phyloP scores from a whole-genome alignment of 35 echinoderm and acorn worm genomes.

The Stichopus chloronotus region DNA sequence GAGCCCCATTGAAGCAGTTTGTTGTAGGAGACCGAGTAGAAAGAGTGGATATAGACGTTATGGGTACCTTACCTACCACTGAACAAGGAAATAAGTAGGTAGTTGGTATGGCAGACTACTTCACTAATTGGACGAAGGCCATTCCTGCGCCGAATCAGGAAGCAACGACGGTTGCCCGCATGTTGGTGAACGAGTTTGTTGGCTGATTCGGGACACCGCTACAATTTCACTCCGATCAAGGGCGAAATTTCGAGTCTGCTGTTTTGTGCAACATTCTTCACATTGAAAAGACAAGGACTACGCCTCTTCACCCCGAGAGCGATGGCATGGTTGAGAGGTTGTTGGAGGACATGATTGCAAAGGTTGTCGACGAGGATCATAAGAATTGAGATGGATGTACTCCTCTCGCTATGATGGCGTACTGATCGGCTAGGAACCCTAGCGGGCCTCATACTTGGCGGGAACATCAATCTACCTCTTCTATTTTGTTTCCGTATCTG shows the following conservation, averaged over 20 bases:
- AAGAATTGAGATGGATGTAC: no score
- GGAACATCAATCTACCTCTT: no score
- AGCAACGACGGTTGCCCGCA: slow-evolving; percentile 45
- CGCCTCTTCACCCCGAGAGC: no score
- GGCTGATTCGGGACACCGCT: slow-evolving; percentile 36
- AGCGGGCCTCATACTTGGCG: no score
- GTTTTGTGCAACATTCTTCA: slow-evolving; percentile 59
- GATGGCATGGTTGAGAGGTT: slow-evolving; percentile 68
- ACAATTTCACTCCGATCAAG: slow-evolving; percentile 50
- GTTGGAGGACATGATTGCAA: slow-evolving; percentile 20
- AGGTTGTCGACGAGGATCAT: no score
- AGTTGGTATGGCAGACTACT: slow-evolving; percentile 13
- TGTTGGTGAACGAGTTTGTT: slow-evolving; percentile 43
- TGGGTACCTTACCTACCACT: slow-evolving; percentile 28
- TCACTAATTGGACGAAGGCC: slow-evolving; percentile 59
- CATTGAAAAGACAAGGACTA: no score
- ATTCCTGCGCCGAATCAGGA: background rate
- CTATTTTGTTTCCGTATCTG: no score
- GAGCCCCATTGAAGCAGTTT: background rate
- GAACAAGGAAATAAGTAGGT: slow-evolving; percentile 20
- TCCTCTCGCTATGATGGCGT: no score
- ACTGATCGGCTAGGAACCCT: no score
- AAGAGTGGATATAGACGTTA: slow-evolving; percentile 47
- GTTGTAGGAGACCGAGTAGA: slow-evolving; percentile 34
- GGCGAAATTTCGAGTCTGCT: slow-evolving; percentile 61